Base-by-base conservation (phyloP, 1,140 invertebrate species). In the Cydia strobilella region DNA sequence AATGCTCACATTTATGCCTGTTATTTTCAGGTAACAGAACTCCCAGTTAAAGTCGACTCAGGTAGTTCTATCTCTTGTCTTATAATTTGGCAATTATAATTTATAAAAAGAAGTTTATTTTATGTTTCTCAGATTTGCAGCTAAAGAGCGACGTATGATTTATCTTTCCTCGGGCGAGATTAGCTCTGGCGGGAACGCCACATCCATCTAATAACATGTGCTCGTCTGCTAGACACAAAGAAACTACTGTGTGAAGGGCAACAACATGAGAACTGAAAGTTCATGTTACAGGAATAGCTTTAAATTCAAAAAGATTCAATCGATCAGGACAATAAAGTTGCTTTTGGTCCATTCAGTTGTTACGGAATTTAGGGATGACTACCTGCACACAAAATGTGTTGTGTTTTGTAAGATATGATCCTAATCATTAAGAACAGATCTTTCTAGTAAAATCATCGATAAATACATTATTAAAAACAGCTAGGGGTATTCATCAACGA, bases 1-100 rank as follows among this genome's bases (percentile, higher is more conserved):
- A 86, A 85, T 79, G 80, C 81, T 84, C 79, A 82, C 82, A 77
- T 81, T 78, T 77, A 81, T 77, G 86, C 78, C 80, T 10, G 35
- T 31, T 27, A 42, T 31, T 69, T 69, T 35, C 2, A n/a, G 27
- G 6, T 69, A 69, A 35, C 65, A 39, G 65, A 15, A 69, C 31
- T 39, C 5, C 31, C 2, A 15, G 63, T 65, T 35, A 35, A 18
- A 35, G 27, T 39, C n/a, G 35, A 23, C 54, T 20, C 54, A 6
- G 23, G 51, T 59, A 10, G 1, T 13, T n/a, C n/a, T 59, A 1
- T 59, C 54, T 45, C 13, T 45, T 45, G 10, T 59, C 18, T 9
- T 23, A 23, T 59, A 10, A 59, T 23, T 59, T 12, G 9, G 7
- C n/a, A 54, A 54, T 54, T 54, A 48, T n/a, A 13, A 48, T 48